Evolutionary conservation across 1,140 invertebrate genomes (phyloP), one percentile per base, ranked within the genome.

Genomic region (Calosoma granatense): DNA sequence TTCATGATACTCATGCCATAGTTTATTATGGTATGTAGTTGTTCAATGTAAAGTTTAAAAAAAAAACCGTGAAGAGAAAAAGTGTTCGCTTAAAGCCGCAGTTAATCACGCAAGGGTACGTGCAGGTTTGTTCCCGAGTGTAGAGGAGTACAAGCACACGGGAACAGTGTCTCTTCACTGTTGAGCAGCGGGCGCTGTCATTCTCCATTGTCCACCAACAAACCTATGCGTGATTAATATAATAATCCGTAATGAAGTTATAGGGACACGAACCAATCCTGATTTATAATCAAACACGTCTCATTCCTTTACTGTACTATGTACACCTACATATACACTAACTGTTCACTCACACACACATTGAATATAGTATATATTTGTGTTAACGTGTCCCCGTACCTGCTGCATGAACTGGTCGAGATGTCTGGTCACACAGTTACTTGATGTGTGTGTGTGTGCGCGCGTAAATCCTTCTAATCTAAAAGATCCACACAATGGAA

Each of bases 221-320:
- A 68, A 63, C 61, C 59, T 17, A 54, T 51, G 52, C 57, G 61
- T 69, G 68, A 69, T 70, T 69, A 70, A 70, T 70, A 67, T 66
- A 67, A 69, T 67, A 65, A 65, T 65, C 67, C 60, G 60, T 70
- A 70, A 70, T 70, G 68, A 70, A 70, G 68, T 69, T 69, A 70
- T 67, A 70, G 63, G 63, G 66, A 67, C 64, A 66, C 66, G 66
- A 65, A 62, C 65, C 64, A 68, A 67, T 67, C 66, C 68, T 70
- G 68, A 70, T 70, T 70, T 70, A 70, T 68, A 61, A 65, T 60
- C 64, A 64, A 65, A 65, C 60, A 63, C 60, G 64, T 61, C 62
- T 65, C 61, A 58, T 63, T 61, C 26, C 26, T 4, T 4, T 30
- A 6, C 6, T 30, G 4, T 6, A 14, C 14, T 30, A 30, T 14